Base-by-base conservation (phyloP, 2,888 invertebrate genomes). In the Zygaena filipendulae region DNA sequence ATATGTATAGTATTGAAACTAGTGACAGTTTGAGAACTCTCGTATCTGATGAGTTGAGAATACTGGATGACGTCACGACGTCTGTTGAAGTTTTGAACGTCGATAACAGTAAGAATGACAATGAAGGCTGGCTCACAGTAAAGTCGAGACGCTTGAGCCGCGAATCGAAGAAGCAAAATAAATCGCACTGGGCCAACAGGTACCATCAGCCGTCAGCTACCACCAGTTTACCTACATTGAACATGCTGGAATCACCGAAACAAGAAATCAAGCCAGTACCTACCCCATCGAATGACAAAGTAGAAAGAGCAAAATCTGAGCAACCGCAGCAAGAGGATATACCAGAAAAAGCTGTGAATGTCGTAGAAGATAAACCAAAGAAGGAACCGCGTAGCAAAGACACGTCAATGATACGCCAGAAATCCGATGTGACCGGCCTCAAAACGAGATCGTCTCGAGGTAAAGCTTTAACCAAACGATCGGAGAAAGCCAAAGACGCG, bases 121-220 rank as follows among this genome's bases (percentile, higher is more conserved):
- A 83, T 21, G 91, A 91, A 42, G 96, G 95, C 1, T 96, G 95
- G 96, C 84, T 94, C 38, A 95, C 92, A 0, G 96, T 96, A 0
- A 88, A 92, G 47, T 87, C 89, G 24, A 83, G 88, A 20, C 80
- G 91, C 13, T 62, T 84, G 22, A 83, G 80, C 42, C 70, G 77
- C 8, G 79, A 81, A 46, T 82, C 83, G 8, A 67, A 77, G 47
- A 81, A 79, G 39, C 81, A 87, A 25, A 84, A 84, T 1, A 87
- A 87, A 52, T 84, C 85, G 9, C 85, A 87, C 39, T 88, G 88
- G 88, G 55, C 87, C 0, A 88, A 87, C 37, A 82, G 92, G 35
- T 93, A 90, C 50, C 84, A 91, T 49, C 89, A 91, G 53, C 91
- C 92, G 0, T 91, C 90, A 2, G 90, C 91, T 0, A 92, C 92